Base-by-base conservation (phyloP, 2,113 vertebrate species). In the Phoenicopterus ruber region DNA sequence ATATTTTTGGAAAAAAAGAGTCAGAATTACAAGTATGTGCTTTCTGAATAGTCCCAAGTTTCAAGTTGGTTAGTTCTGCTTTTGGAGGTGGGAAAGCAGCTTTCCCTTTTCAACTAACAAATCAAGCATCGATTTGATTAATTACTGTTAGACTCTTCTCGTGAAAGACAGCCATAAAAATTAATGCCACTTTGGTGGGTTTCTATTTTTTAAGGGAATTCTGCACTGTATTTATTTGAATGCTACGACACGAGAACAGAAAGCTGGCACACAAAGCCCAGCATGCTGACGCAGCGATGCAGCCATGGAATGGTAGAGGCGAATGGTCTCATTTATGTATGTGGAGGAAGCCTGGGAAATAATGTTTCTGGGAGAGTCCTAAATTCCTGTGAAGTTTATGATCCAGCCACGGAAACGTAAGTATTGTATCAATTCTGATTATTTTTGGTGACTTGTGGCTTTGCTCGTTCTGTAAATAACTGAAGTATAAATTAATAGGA, bases 181-280 rank as follows among this genome's bases (percentile, higher is more conserved):
- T 91, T 97, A 97, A 97, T 57, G 71, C 84, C 40, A 29, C 70
- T 96, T 96, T 92, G 96, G 92, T 95, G 96, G 96, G 87, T 96
- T 93, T 94, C 63, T 95, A 70, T 96, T 90, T 96, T 95, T 96
- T 32, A 97, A 99, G 99, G 99, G 76, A 99, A 99, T 94, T 99
- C 99, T 29, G 99, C 99, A 63, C 98, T 99, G 46, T 98, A 99
- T 98, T 98, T 99, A 86, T 99, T 99, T 88, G 99, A 99, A 96
- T 99, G 99, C 96, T 99, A 99, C 25, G 99, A 99, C 96, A 99
- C 99, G 0, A 98, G 99, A 93, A 99, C 99, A 6, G 99, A 99
- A 96, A 99, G 99, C 52, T 99, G 99, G 99, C 98, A 99, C 97
- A 99, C 99, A 7, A 99, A 99, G 89, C 98, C 98, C 95, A 99